These are phyloP conservation scores for Idaea straminata DNA, from an alignment of 2,888 invertebrate species.

Conservation along the genomic window DNA sequence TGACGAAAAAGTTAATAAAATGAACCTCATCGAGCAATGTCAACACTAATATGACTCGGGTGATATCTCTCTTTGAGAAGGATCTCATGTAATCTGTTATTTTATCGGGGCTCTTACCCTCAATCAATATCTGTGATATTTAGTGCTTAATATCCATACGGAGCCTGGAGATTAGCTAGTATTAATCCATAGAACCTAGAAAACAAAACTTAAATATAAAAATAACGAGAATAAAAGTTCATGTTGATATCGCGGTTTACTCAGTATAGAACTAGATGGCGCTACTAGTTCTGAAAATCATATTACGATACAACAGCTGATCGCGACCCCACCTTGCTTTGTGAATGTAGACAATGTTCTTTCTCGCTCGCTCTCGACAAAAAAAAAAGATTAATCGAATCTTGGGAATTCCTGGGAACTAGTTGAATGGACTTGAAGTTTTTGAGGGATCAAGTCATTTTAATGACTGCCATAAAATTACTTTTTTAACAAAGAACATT, in stretches of 20 bases:
- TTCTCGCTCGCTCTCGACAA: not conserved
- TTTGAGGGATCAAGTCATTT: not conserved
- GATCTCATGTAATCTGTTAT: no score
- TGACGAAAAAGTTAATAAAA: no score
- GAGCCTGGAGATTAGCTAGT: no score
- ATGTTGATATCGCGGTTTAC: not conserved
- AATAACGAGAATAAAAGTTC: not conserved
- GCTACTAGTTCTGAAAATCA: constrained; percentile 11
- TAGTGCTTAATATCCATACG: no score
- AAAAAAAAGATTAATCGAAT: not conserved
- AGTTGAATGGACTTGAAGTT: not conserved
- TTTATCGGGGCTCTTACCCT: no score
- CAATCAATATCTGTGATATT: no score
- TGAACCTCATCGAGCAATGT: no score
- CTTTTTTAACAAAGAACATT: no score
- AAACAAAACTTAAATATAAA: not conserved
- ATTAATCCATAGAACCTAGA: no score
- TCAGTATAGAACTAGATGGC: constrained; percentile 12
- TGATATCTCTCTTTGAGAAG: no score
- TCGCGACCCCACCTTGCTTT: constrained; percentile 2
- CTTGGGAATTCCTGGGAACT: not conserved
- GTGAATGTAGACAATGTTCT: not conserved
- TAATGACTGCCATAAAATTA: not conserved
- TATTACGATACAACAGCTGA: constrained; percentile 13
- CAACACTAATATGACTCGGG: no score